Evolutionary conservation across 2,888 invertebrate species (phyloP).

Genomic region (Cremastobaeus sp.): DNA sequence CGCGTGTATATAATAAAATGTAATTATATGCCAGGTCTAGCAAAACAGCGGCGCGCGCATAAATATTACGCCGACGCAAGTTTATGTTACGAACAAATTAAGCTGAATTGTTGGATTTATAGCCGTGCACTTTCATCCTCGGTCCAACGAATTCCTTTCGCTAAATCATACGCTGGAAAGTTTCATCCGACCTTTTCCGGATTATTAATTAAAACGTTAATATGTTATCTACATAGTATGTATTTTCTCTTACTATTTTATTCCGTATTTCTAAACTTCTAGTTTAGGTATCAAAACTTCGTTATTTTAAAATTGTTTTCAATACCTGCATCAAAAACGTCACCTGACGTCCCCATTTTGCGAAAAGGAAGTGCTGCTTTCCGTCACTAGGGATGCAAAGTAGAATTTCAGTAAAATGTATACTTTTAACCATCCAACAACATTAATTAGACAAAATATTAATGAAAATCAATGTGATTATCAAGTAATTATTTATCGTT

Average conservation of each 20-base stretch:
- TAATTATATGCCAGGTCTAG: constrained; percentile 47
- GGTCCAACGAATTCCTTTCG: constrained; percentile 60
- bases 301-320: too few relatives aligned
- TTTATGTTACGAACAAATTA: constrained; percentile 71
- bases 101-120: constrained; percentile 75
- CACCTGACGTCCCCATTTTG: too few relatives aligned
- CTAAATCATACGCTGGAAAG: constrained; percentile 68
- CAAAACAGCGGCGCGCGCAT: constrained; percentile 62
- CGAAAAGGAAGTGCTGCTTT: too few relatives aligned
- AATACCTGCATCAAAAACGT: too few relatives aligned
- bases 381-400: too few relatives aligned
- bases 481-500: too few relatives aligned
- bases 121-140: constrained; percentile 62
- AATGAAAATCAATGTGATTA: too few relatives aligned
- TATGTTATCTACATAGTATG: constrained; percentile 32
- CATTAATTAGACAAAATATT: too few relatives aligned
- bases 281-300: too few relatives aligned
- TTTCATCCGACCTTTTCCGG: constrained; percentile 58
- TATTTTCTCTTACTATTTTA: constrained; percentile 28
- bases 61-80: constrained; percentile 70
- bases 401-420: too few relatives aligned
- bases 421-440: too few relatives aligned
- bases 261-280: too few relatives aligned
- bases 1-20: constrained; percentile 54
- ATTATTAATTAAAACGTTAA: constrained; percentile 72